Base-by-base conservation (phyloP, 2,113 vertebrate species). In the Austrofundulus limnaeus region DNA sequence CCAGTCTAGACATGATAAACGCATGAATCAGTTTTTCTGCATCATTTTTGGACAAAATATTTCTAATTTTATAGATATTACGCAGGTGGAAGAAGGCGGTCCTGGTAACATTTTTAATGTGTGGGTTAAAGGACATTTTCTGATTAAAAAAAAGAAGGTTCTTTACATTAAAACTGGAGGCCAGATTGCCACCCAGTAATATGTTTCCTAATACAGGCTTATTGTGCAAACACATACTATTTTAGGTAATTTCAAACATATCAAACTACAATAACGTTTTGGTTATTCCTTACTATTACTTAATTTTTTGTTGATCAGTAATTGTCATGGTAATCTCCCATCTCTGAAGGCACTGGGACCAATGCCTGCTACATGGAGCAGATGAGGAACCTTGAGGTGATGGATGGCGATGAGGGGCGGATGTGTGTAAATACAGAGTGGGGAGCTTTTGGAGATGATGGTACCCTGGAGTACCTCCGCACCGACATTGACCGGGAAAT, bases 281-380 rank as follows among this genome's bases (percentile, higher is more conserved):
- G 4, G 53, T 25, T 23, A 34, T 12, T 55, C 14, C 20, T 24
- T 23, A 47, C 19, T 28, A 28, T 7, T 28, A 7, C 10, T 8
- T 34, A 5, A 6, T 24, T 25, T 53, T 63, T 67, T 19, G 23
- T 39, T 28, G 10, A 24, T n/a, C 52, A 7, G 24, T 64, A 38
- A 38, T 50, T 34, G 9, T 61, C 11, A 0, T 19, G 7, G 13
- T 56, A 11, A 54, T 17, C 34, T 75, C 12, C 0, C 0, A 2
- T 42, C 7, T 6, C 0, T 41, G 1, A 76, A 98, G 97, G 97
- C 34, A 98, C 96, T 0, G 97, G 97, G 0, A 97, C 94, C 65
- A 98, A 98, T 0, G 95, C 95, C 41, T 99, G 97, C 73, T 99
- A 99, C 92, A 99, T 99, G 97, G 97, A 99, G 83, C 96, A 99